A percentile compares a stretch with the other conserved stretches of the same genome.
Conservation (phyloP, 2,797 vertebrate species). For the Sebastes alutus region DNA sequence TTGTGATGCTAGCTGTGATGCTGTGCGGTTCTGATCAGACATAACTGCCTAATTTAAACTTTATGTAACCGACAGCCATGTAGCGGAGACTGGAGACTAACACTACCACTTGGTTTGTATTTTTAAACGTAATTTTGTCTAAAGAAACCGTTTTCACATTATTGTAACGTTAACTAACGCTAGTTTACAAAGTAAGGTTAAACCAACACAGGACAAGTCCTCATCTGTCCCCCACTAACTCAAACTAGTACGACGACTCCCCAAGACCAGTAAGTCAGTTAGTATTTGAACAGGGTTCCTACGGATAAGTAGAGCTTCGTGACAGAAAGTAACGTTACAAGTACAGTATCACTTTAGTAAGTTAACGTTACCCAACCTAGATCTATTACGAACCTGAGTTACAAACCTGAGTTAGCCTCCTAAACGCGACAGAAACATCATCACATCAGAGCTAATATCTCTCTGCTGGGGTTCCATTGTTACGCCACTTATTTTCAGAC, state of each 20-base stretch:
- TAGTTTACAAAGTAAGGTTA: neutral
- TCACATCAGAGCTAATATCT: neutral
- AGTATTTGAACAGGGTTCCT: neutral
- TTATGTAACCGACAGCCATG: neutral
- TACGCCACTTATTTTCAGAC: neutral
- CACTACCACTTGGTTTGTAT: neutral
- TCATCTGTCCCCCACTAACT: neutral
- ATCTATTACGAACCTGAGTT: neutral
- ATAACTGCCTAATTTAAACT: neutral
- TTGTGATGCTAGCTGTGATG: neutral
- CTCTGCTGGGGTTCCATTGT: neutral
- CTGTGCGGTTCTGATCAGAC: fast-evolving
- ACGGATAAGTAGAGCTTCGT: fast-evolving
- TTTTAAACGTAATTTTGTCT: neutral
- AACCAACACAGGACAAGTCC: neutral
- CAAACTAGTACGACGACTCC: neutral
- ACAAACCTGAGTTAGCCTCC: neutral
- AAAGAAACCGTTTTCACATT: neutral
- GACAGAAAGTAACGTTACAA: neutral
- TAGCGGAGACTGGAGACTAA: neutral
- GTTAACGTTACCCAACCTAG: neutral
- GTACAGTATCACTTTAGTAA: neutral
- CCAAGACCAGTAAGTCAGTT: constrained; percentile 26
- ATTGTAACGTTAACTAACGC: neutral
- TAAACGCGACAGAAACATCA: neutral